These are phyloP conservation scores for Megalonaias nervosa DNA, from an alignment of 1,140 invertebrate genomes.

Conservation along the genomic window DNA sequence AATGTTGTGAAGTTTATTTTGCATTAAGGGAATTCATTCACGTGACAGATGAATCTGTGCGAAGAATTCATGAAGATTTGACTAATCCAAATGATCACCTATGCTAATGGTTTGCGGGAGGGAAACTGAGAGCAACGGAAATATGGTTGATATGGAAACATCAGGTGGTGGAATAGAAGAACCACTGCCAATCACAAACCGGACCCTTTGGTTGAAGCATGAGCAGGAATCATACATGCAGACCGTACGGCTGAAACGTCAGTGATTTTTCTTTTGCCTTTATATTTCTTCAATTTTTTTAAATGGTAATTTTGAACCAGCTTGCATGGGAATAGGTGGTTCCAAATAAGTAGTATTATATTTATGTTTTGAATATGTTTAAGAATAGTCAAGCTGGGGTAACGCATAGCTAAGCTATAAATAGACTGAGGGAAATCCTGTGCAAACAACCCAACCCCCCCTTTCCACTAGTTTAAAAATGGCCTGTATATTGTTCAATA, in stretches of 20 bases:
- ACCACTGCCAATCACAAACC: conserved; percentile 27
- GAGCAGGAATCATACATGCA: conserved; percentile 46
- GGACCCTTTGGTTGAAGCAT: conserved; percentile 46
- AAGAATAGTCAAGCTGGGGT: too few relatives aligned
- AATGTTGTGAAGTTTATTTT: neutral
- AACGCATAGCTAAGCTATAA: too few relatives aligned
- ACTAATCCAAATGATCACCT: conserved; percentile 7
- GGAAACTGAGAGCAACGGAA: conserved; percentile 18
- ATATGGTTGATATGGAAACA: conserved; percentile 36
- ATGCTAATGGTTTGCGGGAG: conserved; percentile 26
- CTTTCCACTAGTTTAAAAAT: too few relatives aligned
- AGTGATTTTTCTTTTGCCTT: conserved; percentile 19
- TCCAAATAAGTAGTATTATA: too few relatives aligned
- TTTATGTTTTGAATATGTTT: too few relatives aligned
- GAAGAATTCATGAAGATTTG: neutral
- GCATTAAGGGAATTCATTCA: too few relatives aligned
- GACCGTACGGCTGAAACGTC: conserved; percentile 48
- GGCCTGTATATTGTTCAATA: too few relatives aligned
- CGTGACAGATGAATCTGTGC: neutral
- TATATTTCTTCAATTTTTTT: too few relatives aligned
- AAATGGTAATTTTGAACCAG: too few relatives aligned
- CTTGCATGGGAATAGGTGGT: too few relatives aligned
- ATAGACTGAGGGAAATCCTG: too few relatives aligned
- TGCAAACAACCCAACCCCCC: too few relatives aligned
- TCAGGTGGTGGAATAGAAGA: conserved; percentile 35